Conservation (phyloP, 1,140 invertebrate species). For the Phortica variegata region DNA sequence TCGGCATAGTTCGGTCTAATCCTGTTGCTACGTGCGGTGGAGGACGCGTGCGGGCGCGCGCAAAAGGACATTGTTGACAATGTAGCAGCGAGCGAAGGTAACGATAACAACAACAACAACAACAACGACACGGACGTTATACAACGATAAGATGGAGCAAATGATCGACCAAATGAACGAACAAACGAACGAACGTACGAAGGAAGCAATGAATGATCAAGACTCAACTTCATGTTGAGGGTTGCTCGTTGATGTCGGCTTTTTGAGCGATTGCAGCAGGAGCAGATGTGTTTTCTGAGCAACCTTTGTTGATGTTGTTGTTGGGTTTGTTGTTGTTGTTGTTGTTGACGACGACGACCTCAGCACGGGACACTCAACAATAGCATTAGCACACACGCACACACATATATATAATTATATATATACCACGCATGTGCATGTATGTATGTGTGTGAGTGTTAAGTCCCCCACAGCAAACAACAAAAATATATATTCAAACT, state of each 20-base stretch:
- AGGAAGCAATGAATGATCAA: no score
- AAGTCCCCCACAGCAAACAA: no score
- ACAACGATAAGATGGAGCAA: no score
- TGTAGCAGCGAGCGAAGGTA: slow-evolving; percentile 16
- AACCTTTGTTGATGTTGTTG: slow-evolving; percentile 16
- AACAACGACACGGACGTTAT: slow-evolving; percentile 12
- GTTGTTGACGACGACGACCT: slow-evolving; percentile 24
- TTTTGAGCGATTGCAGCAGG: slow-evolving; percentile 48
- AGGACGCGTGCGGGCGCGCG: slow-evolving; percentile 11
- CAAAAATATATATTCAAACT: no score
- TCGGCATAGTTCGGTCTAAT: slow-evolving; percentile 12
- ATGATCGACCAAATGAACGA: no score
- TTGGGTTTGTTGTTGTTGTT: slow-evolving; percentile 3
- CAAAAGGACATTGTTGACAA: slow-evolving; percentile 36
- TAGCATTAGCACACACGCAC: slow-evolving; percentile 23
- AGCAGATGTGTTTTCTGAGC: slow-evolving; percentile 54
- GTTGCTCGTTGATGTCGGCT: slow-evolving; percentile 29
- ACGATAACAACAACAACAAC: slow-evolving; percentile 18
- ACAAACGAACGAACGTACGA: slow-evolving; percentile 1
- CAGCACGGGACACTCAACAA: slow-evolving; percentile 33
- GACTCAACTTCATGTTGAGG: slow-evolving; percentile 31
- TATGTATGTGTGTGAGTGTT: no score
- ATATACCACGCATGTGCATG: no score
- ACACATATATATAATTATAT: background rate
- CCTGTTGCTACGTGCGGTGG: slow-evolving; percentile 1